Conservation (phyloP, 2,113 vertebrate genomes). For the Micronycteris hirsuta region DNA sequence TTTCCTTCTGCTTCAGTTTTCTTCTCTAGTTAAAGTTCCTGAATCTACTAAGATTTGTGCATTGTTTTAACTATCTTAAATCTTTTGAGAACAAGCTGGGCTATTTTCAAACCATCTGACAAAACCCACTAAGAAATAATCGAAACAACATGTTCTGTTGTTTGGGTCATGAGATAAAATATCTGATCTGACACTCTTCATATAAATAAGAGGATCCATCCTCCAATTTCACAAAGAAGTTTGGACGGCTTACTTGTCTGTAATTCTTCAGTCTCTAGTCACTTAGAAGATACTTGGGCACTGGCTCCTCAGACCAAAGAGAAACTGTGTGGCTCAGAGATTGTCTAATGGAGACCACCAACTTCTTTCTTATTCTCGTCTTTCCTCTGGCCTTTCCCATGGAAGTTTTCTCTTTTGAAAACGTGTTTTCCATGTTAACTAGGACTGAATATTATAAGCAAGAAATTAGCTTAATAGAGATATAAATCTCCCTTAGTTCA, state of each 20-base stretch:
- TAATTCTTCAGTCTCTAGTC: not conserved
- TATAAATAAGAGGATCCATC: not conserved
- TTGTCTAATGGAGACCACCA: not conserved
- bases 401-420: conserved; percentile 5
- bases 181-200: not conserved
- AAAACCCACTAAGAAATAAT: not conserved
- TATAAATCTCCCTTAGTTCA: conserved; percentile 58
- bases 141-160: not conserved
- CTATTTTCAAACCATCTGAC: not conserved
- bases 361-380: not conserved
- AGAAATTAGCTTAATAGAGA: conserved; percentile 57
- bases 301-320: not conserved
- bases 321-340: conserved; percentile 30
- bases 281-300: not conserved
- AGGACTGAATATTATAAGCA: conserved; percentile 35
- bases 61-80: not conserved
- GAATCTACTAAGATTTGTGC: not conserved
- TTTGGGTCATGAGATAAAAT: not conserved
- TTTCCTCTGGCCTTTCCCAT: not conserved
- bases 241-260: not conserved
- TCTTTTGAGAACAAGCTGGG: not conserved
- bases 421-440: conserved; percentile 38
- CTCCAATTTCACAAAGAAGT: not conserved
- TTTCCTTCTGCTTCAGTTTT: not conserved
- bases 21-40: not conserved